Base-by-base conservation (phyloP, 1,140 invertebrate genomes). In the Dufourea novaeangliae region DNA sequence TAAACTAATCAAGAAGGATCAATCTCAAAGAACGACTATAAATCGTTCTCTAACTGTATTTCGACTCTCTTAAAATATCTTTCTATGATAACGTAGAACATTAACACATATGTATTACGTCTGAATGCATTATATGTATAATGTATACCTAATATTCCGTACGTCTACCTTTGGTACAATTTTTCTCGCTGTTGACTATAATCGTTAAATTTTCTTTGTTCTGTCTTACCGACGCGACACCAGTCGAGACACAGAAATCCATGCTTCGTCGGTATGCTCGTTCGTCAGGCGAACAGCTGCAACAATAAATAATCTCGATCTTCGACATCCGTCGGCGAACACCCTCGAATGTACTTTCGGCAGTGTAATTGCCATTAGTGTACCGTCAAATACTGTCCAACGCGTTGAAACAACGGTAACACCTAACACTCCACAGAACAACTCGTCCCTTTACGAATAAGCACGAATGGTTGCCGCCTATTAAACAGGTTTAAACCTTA, bases 161-260 rank as follows among this genome's bases (percentile, higher is more conserved):
- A 86, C 63, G 73, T 67, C 86, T 90, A 90, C 85, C 89, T 90
- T 90, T 90, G 89, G 89, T 90, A 87, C 86, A 88, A 85, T 88
- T 89, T 86, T 79, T 79, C 68, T 84, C 68, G 63, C 79, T 88
- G 84, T 63, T 85, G 84, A 88, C 86, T 89, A 88, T 83, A 80
- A 79, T 87, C 75, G 52, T 80, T n/a, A 75, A 84, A 85, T 89
- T 88, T 82, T 88, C 87, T 88, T 84, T 82, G 82, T 86, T 78
- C 62, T 34, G 41, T 61, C 37, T 56, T 34, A 76, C 70, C 70
- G 61, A 70, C 69, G 25, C 50, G 63, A n/a, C 0, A 52, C 20
- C 46, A 56, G 52, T 37, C 56, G 37, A 50, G 39, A 69, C 63
- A 39, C 67, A 34, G n/a, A n/a, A 61, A 12, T 22, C 39, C 27